phyloP scores from a whole-genome alignment of 1,140 invertebrate genomes.

The Calliphora vicina region DNA sequence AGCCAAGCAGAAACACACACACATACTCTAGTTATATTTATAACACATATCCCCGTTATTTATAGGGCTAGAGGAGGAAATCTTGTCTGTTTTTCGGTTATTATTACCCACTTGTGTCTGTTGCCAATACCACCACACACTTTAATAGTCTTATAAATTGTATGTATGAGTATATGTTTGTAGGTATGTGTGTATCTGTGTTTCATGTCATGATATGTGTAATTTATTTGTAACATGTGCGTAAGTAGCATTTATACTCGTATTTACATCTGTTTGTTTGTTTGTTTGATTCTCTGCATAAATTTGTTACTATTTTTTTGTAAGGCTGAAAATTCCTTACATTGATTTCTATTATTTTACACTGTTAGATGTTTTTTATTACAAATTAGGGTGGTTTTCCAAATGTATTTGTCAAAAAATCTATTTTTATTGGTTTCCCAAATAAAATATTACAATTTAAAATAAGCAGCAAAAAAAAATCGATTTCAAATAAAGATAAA shows the following conservation, averaged over 20 bases:
- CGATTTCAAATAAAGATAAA: too few species aligned
- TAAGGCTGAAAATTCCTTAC: too few species aligned
- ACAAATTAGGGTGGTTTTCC: too few species aligned
- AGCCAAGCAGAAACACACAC: too few species aligned
- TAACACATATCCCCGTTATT: background rate
- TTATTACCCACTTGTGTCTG: background rate
- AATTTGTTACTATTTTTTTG: background rate
- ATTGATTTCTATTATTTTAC: too few species aligned
- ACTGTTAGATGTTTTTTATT: too few species aligned
- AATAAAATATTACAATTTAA: too few species aligned
- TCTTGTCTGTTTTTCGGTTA: background rate
- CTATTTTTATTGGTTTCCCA: too few species aligned
- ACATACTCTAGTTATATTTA: too few species aligned
- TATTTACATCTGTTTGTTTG: background rate
- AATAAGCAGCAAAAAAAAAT: too few species aligned
- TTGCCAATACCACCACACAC: background rate
- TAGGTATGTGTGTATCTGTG: background rate
- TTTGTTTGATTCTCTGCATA: too few species aligned
- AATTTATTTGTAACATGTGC: slow-evolving; percentile 6
- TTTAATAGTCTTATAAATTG: background rate
- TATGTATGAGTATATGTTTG: background rate
- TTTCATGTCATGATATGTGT: background rate
- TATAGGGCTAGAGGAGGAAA: background rate
- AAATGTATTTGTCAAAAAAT: too few species aligned
- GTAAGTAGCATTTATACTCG: background rate